Base-by-base conservation (phyloP, 2,113 vertebrate genomes). In the Elephas maximus region DNA sequence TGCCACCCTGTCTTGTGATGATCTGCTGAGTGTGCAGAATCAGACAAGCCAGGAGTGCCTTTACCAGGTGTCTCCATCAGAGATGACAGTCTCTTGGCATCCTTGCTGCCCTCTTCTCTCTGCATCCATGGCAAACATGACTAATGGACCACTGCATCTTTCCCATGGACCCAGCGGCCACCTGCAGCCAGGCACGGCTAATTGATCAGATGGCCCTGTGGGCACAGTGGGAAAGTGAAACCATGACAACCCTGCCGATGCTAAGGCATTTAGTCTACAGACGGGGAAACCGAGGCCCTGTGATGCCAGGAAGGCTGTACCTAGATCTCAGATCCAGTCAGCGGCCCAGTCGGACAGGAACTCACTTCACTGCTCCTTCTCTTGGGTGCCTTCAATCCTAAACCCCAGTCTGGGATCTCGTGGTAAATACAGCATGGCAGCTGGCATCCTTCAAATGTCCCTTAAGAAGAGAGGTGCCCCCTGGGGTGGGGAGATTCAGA, bases 1-100 rank as follows among this genome's bases (percentile, higher is more conserved):
- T 81, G 79, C 53, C 20, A 11, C 18, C 60, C 53, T 30, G 67
- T 33, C 67, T 71, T 17, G 41, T 83, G 81, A 20, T 6, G 33
- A 41, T 84, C 44, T 28, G 15, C 81, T 30, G 37, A 30, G 57
- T 8, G 2, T 15, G 5, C 14, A n/a, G 67, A 71, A 71, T 71
- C 14, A 11, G 30, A 15, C 14, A 15, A 14, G 65, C 26, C 65
- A 30, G 30, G 28, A 65, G 14, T 21, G 74, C 21, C 60, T 26
- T 0, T 8, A 23, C 30, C 23, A 26, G 65, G 20, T 1, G 0
- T 4, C 3, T 5, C 17, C 51, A 18, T 45, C 20, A 44, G 18
- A 41, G 89, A 12, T 21, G 48, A 11, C 37, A 30, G 17, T 8
- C 30, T 30, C 67, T 5, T 21, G 60, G 51, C 20, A 2, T 12